Conservation (phyloP, 2,888 invertebrate genomes). For the Hypercompe scribonia region DNA sequence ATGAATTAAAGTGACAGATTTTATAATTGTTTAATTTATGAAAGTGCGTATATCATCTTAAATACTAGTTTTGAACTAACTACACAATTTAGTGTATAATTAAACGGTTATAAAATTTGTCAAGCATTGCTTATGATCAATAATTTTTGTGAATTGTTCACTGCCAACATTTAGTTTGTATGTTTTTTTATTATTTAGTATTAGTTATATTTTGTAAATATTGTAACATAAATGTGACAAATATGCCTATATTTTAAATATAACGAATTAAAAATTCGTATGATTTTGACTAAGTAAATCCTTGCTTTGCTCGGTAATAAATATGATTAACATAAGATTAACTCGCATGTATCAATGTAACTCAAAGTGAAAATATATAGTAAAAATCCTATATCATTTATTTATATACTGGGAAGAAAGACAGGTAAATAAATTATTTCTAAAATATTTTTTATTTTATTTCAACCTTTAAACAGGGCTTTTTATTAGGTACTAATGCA, state of each 20-base stretch:
- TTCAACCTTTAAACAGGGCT: background rate
- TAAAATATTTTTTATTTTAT: background rate
- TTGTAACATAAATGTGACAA: background rate
- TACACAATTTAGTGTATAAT: background rate
- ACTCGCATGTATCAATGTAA: background rate
- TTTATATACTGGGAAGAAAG: slow-evolving; percentile 46
- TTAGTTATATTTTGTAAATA: slow-evolving; percentile 7
- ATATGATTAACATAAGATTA: background rate
- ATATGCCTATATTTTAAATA: background rate
- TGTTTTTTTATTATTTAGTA: slow-evolving; percentile 16
- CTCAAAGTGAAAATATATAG: background rate
- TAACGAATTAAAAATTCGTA: background rate
- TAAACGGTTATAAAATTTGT: slow-evolving; percentile 24
- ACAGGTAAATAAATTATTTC: slow-evolving; percentile 59
- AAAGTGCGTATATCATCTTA: too few species aligned
- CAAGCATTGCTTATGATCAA: slow-evolving; percentile 15
- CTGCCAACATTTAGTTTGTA: slow-evolving; percentile 40
- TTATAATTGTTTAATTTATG: slow-evolving; percentile 22
- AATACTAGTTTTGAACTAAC: too few species aligned
- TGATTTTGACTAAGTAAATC: background rate
- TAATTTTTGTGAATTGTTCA: slow-evolving; percentile 29
- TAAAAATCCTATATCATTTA: slow-evolving; percentile 37
- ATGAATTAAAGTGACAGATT: slow-evolving; percentile 22
- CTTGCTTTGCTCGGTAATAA: background rate
- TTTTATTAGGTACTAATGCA: background rate